Base-by-base conservation (phyloP, 2,888 invertebrate species). In the Chorisops tibialis region DNA sequence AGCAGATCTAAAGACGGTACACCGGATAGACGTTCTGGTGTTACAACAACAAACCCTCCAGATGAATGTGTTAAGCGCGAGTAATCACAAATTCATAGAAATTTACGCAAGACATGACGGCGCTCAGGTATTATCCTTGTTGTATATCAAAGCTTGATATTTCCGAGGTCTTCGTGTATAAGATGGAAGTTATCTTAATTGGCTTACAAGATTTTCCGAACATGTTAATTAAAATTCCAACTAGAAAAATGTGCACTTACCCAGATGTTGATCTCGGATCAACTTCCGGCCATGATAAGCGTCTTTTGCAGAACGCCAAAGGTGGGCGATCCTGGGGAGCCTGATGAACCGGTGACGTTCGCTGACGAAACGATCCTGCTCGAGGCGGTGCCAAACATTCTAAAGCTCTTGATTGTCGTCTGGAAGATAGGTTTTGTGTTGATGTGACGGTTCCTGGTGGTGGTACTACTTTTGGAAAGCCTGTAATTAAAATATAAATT, bases 231-330 rank as follows among this genome's bases (percentile, higher is more conserved):
- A 30, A 1, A 41, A 41, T 16, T 16, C 5, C 12, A 37, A 11
- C 30, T 2, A 9, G 2, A 30, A n/a, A n/a, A n/a, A n/a, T n/a
- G 30, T 30, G 16, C 6, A 79, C 85, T 86, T 79, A 91, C 91
- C 91, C 91, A 6, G 91, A 91, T 68, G 88, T 87, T 49, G 90
- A 88, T 66, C 89, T 87, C 71, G 87, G 89, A 76, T 91, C 91
- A 63, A 91, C 87, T 77, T 91, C 91, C 7, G 91, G 91, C 91
- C 91, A 91, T 37, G 90, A 90, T 37, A 87, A 82, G 49, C 91
- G 82, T 54, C 91, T 81, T 68, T 87, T 86, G 76, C 91, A 91
- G 74, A 91, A 91, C 50, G 85, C 86, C 76, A 88, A 82, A 35
- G 86, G 83, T 9, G 87, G 86, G 59, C 86, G 84, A 70, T 87